These are phyloP conservation scores for Esperia sulphurella DNA, from an alignment of 2,888 invertebrate genomes.

Conservation along the genomic window DNA sequence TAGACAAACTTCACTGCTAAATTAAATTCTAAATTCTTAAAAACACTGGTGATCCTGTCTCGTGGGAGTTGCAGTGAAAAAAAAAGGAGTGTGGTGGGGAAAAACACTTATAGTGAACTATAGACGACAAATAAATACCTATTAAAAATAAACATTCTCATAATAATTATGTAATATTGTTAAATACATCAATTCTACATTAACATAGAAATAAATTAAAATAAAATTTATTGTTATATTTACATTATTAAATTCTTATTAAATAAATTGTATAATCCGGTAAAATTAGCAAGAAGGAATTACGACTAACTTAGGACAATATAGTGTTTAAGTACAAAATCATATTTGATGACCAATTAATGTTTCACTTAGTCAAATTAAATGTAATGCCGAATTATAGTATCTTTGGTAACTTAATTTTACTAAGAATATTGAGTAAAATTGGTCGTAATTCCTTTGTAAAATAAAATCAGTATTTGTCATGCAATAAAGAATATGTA, in stretches of 20 bases:
- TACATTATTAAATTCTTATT: conserved; percentile 22
- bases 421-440: conserved; percentile 6
- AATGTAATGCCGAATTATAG: conserved; percentile 11
- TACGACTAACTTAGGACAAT: conserved; percentile 6
- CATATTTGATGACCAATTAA: not conserved
- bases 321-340: not conserved
- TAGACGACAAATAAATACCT: conserved; percentile 67
- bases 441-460: conserved; percentile 45
- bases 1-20: not conserved
- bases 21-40: not conserved
- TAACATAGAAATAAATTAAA: conserved; percentile 50
- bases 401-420: conserved; percentile 21
- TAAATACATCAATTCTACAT: conserved; percentile 52
- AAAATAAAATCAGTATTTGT: conserved; percentile 40
- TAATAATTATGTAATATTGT: conserved; percentile 43
- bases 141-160: conserved; percentile 63
- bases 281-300: not conserved
- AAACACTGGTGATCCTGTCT: not conserved
- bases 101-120: conserved; percentile 36
- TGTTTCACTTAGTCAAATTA: not conserved
- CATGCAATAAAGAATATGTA: conserved; percentile 44
- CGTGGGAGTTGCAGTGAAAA: not conserved
- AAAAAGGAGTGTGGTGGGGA: not conserved
- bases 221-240: conserved; percentile 36
- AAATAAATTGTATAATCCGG: not conserved